Percentiles rank a stretch among this genome's conserved stretches.
Conservation (phyloP, 1,140 invertebrate genomes). For the Dreissena polymorpha region DNA sequence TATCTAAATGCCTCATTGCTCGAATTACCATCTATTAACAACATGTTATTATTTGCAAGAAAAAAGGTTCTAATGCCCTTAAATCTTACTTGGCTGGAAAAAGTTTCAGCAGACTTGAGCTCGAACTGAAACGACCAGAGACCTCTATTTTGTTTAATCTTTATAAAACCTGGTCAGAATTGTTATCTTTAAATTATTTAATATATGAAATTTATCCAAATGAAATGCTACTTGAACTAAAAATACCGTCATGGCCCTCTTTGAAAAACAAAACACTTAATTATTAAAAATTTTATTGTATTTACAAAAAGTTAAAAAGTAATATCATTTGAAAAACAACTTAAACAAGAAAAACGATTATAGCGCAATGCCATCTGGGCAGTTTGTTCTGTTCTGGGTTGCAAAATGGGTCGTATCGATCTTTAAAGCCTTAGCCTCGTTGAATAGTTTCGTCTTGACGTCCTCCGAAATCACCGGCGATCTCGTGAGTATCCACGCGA, state of each 20-base stretch:
- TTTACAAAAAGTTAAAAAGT: not conserved
- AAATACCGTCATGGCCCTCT: not conserved
- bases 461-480: constrained; percentile 7
- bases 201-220: too few relatives aligned
- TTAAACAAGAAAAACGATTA: not conserved
- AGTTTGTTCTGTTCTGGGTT: constrained; percentile 14
- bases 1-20: too few relatives aligned
- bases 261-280: not conserved
- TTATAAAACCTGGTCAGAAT: not conserved
- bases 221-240: not conserved
- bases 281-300: not conserved
- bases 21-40: too few relatives aligned
- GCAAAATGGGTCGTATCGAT: constrained; percentile 31
- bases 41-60: too few relatives aligned
- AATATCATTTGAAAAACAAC: not conserved
- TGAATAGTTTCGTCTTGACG: constrained; percentile 30
- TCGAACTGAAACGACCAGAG: not conserved
- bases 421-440: constrained; percentile 1
- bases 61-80: too few relatives aligned
- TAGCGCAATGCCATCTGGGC: constrained; percentile 3
- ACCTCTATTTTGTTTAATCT: not conserved
- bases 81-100: not conserved
- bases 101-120: not conserved
- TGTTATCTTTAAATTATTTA: not conserved
- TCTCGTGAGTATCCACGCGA: constrained; percentile 67